Base-by-base conservation (phyloP, 2,888 invertebrate species). In the Drosophila colorata region DNA sequence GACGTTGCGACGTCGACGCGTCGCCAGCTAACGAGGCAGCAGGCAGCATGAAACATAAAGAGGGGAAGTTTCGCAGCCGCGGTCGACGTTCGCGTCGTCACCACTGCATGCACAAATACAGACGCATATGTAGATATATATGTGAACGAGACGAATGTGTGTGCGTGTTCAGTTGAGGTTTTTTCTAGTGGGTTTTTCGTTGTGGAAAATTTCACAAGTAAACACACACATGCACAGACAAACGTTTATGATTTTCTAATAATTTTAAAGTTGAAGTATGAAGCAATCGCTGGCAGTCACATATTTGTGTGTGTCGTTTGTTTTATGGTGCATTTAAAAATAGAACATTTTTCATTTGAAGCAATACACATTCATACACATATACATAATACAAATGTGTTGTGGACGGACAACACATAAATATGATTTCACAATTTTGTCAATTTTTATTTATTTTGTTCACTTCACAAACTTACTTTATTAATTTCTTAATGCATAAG, bases 171-270 rank as follows among this genome's bases (percentile, higher is more conserved):
- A 72, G 53, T 60, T 60, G 78, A 73, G 57, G 48, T 78, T 74
- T 78, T 67, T 65, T 64, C 46, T 73, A 68, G 61, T 75, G 68
- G 56, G 69, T 68, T 84, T 83, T 87, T 74, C 85, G 69, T 68
- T 77, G 77, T 85, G 85, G 85, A 85, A 85, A 85, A 87, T 85
- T 85, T 88, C 79, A 84, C 78, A 84, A 84, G 72, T 71, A 77
- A 60, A 49, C 73, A 69, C 51, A 40, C 55, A 64, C 52, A 40
- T 55, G 61, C 49, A 65, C 33, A 58, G 48, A 46, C 20, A 49
- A 52, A 69, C 68, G 64, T 56, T 66, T 78, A 74, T 66, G 75
- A 69, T 70, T 68, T 61, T 70, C 80, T 74, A 75, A 78, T 86
- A 72, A 88, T 72, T 85, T 83, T 84, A 74, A 78, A 84, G 85